These are phyloP conservation scores for Conus betulinus DNA, from an alignment of 1,140 invertebrate genomes.

Conservation along the genomic window DNA sequence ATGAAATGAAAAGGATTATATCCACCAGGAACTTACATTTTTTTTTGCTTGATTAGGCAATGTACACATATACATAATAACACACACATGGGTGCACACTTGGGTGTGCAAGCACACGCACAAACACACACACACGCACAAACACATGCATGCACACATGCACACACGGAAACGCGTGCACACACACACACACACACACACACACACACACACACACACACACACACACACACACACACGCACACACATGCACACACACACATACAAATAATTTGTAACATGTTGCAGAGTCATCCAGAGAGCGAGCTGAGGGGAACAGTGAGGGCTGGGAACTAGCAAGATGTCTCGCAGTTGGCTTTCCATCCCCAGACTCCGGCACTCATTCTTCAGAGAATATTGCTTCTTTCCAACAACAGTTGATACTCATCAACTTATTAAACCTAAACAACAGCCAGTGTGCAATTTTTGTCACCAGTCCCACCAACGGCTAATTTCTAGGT, in stretches of 20 bases:
- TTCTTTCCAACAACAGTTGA: background rate
- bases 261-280: no score
- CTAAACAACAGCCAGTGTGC: background rate
- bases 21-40: no score
- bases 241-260: no score
- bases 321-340: background rate
- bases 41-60: no score
- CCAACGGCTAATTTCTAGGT: background rate
- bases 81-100: no score
- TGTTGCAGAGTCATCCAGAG: background rate
- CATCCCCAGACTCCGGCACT: background rate
- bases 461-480: slow-evolving; percentile 14
- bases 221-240: background rate
- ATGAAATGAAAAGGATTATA: no score
- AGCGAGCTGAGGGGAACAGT: background rate
- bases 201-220: background rate
- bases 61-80: no score
- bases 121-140: background rate
- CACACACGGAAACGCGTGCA: background rate
- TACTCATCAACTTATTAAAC: background rate
- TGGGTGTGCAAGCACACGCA: no score
- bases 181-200: background rate
- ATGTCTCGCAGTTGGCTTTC: background rate
- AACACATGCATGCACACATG: background rate
- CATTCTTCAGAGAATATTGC: background rate